Percentiles rank a stretch among this genome's conserved stretches.
Evolutionary conservation across 37 sponge, comb jelly and placozoan species (phyloP).

Genomic region (Geodia barretti): DNA sequence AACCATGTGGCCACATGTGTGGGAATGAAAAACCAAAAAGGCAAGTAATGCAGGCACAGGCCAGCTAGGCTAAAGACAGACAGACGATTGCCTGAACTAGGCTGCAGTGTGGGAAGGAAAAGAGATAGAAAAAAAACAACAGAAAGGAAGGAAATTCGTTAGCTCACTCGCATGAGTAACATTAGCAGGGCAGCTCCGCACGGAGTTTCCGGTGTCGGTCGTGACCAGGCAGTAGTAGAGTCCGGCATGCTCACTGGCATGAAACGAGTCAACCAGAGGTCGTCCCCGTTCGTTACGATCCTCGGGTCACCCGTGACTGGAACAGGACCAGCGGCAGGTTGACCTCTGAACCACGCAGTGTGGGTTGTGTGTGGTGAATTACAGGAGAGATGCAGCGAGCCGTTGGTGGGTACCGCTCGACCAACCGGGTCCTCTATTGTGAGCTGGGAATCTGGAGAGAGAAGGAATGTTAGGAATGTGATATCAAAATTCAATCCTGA

Average conservation of each 20-base stretch:
- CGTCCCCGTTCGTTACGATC: not conserved
- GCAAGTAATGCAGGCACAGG: not conserved
- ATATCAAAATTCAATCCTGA: not conserved
- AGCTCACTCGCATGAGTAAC: slow-evolving; percentile 7
- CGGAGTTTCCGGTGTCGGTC: not conserved
- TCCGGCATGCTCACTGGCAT: not conserved
- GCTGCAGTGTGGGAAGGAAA: no score
- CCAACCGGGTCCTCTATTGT: not conserved
- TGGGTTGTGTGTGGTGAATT: not conserved
- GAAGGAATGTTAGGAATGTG: not conserved
- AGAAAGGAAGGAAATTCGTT: no score
- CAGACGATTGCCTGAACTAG: no score
- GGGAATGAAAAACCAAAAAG: no score
- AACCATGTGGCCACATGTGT: no score
- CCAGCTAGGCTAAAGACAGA: not conserved
- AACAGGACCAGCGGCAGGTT: not conserved
- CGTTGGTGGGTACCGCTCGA: not conserved
- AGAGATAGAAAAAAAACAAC: no score
- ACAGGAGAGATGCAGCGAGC: not conserved
- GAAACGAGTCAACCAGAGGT: not conserved
- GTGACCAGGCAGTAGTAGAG: slow-evolving; percentile 5
- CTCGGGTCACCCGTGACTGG: not conserved
- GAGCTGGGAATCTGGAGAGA: not conserved
- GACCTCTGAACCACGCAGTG: not conserved
- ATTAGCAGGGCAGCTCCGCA: slow-evolving; percentile 3